Percentiles rank a stretch among this genome's conserved stretches.
These are phyloP conservation scores for Oryzias melastigma DNA, from an alignment of 2,113 vertebrate genomes.

Conservation along the genomic window DNA sequence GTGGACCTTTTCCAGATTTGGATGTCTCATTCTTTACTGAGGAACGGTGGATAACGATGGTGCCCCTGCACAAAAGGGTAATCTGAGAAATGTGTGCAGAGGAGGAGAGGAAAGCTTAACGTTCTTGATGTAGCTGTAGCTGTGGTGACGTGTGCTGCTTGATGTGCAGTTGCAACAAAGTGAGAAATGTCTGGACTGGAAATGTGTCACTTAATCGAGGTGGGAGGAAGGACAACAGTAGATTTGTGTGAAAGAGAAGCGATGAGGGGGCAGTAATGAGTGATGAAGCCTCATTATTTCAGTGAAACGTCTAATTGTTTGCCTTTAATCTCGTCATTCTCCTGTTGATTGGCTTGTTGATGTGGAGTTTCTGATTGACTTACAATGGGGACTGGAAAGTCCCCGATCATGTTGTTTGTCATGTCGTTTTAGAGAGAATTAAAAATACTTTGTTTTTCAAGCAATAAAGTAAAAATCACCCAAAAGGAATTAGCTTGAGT, in stretches of 20 bases:
- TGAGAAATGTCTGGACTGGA: conserved; percentile 11
- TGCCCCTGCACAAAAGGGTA: conserved; percentile 74
- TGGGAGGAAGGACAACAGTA: conserved; percentile 1
- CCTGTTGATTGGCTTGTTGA: conserved; percentile 26
- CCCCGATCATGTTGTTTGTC: conserved; percentile 40
- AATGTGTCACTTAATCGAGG: conserved; percentile 6
- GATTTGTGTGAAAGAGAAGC: background rate
- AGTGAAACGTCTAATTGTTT: conserved; percentile 16
- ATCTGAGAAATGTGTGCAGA: conserved; percentile 47
- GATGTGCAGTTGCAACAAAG: conserved; percentile 15
- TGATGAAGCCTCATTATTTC: background rate
- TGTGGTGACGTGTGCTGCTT: conserved; percentile 19
- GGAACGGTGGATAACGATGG: conserved; percentile 61
- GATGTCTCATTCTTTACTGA: conserved; percentile 36
- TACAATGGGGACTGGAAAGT: conserved; percentile 43
- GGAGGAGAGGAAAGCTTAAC: conserved; percentile 25
- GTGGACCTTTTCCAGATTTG: conserved; percentile 46
- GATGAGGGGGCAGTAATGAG: background rate
- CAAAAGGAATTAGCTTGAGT: background rate
- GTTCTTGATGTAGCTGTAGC: conserved; percentile 12
- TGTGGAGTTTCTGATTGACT: conserved; percentile 41
- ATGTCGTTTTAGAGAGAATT: conserved; percentile 12
- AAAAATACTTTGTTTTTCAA: background rate
- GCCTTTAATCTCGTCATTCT: conserved; percentile 32
- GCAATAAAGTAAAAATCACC: background rate